Evolutionary conservation across 2,797 vertebrate species (phyloP).

Genomic region (Chelon auratus): DNA sequence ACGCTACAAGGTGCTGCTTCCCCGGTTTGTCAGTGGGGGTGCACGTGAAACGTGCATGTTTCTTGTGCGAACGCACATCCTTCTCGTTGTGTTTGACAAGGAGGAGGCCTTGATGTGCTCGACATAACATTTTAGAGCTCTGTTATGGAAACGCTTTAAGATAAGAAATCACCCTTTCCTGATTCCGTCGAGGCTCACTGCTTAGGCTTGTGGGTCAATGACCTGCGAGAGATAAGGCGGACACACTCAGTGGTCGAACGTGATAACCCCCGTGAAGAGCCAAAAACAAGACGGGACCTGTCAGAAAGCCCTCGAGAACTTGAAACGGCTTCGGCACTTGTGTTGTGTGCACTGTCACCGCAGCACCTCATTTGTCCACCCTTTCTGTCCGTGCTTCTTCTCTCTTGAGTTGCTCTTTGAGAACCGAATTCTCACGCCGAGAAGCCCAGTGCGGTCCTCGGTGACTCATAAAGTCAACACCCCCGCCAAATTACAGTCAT

Average conservation of each 20-base stretch:
- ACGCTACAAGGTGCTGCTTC: background rate
- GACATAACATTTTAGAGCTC: slow-evolving; percentile 17
- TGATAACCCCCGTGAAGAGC: slow-evolving; percentile 49
- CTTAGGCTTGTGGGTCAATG: slow-evolving; percentile 18
- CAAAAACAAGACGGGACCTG: slow-evolving; percentile 54
- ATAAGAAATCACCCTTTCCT: slow-evolving; percentile 54
- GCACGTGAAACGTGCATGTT: background rate
- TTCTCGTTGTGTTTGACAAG: slow-evolving; percentile 38
- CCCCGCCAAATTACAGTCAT: slow-evolving; percentile 22
- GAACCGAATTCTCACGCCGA: background rate
- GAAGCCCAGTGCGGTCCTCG: slow-evolving; percentile 15
- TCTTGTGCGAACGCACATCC: background rate
- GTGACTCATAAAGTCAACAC: slow-evolving; percentile 56
- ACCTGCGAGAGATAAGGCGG: slow-evolving; percentile 55
- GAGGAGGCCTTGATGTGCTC: background rate
- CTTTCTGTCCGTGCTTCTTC: background rate
- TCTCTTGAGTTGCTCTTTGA: background rate
- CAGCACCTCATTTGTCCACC: slow-evolving; percentile 1
- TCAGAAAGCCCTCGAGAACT: slow-evolving; percentile 16
- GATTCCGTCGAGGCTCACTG: slow-evolving; percentile 26
- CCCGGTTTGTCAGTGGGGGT: slow-evolving; percentile 1
- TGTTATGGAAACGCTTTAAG: slow-evolving; percentile 33
- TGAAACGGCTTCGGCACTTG: background rate
- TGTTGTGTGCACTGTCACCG: background rate
- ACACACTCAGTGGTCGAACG: slow-evolving; percentile 19